Percentiles rank a stretch among this genome's conserved stretches.
These are phyloP conservation scores for Sesia bembeciformis DNA, from an alignment of 2,888 invertebrate species.

Conservation along the genomic window DNA sequence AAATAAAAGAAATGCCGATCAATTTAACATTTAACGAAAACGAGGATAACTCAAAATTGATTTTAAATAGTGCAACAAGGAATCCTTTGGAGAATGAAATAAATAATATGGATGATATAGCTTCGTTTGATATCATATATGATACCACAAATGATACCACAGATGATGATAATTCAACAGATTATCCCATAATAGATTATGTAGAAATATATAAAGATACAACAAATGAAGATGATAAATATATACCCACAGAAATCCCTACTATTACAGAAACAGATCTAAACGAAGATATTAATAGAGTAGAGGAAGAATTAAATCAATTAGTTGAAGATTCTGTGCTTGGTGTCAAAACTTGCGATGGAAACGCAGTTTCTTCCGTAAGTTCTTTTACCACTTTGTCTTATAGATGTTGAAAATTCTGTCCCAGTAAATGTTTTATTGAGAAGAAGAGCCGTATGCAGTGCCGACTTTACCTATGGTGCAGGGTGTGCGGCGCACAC, in stretches of 20 bases:
- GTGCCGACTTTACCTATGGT: too few relatives aligned
- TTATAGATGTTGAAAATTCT: too few relatives aligned
- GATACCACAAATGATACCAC: constrained; percentile 19
- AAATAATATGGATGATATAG: constrained; percentile 9
- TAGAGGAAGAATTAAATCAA: too few relatives aligned
- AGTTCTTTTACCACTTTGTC: too few relatives aligned
- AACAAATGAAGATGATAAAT: constrained; percentile 38
- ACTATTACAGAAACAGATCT: constrained; percentile 2
- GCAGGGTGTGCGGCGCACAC: too few relatives aligned
- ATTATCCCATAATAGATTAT: constrained; percentile 53
- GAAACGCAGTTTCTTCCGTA: neutral
- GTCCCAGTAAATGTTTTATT: too few relatives aligned
- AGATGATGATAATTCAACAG: constrained; percentile 39
- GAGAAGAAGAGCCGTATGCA: too few relatives aligned
- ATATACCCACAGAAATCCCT: constrained; percentile 19
- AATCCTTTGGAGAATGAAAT: constrained; percentile 13
- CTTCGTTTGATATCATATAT: neutral
- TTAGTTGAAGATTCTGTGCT: too few relatives aligned
- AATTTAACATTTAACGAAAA: neutral
- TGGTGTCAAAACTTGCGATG: too few relatives aligned
- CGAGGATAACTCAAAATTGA: neutral
- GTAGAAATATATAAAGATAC: constrained; percentile 55
- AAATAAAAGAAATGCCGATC: neutral
- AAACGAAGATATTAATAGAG: constrained; percentile 1
- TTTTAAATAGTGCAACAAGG: neutral